Evolutionary conservation across 2,888 invertebrate genomes (phyloP).

Genomic region (Drosophila longiperda): DNA sequence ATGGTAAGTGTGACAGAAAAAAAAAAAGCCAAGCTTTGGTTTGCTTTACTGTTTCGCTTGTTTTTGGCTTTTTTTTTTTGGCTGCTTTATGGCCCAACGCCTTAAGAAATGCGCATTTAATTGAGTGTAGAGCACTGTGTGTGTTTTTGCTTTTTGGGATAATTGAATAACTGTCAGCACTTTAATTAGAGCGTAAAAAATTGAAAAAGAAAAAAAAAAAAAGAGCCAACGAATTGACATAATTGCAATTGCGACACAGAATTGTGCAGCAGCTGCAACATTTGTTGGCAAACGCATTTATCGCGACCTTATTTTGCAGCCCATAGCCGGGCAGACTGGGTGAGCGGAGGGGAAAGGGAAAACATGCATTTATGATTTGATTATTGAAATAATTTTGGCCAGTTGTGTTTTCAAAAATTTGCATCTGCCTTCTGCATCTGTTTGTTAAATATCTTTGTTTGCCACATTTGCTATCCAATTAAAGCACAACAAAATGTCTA

Average conservation of each 20-base stretch:
- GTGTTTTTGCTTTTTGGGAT: conserved; percentile 47
- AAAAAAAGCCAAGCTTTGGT: conserved; percentile 20
- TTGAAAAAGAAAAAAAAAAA: conserved; percentile 12
- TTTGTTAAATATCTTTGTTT: conserved; percentile 27
- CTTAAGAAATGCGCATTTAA: conserved; percentile 68
- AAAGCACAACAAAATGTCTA: conserved; percentile 62
- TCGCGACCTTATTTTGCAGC: conserved; percentile 50
- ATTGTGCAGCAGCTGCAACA: conserved; percentile 38
- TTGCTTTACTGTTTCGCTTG: conserved; percentile 15
- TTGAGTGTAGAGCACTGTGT: conserved; percentile 54
- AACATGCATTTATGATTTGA: conserved; percentile 42
- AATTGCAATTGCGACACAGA: conserved; percentile 47
- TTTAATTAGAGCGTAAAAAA: conserved; percentile 77
- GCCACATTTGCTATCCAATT: conserved; percentile 68
- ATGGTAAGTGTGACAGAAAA: conserved; percentile 34
- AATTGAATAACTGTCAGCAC: conserved; percentile 78
- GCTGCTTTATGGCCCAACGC: conserved; percentile 46
- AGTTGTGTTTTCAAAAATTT: conserved; percentile 35
- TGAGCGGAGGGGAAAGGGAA: background rate
- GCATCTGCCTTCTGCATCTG: conserved; percentile 35
- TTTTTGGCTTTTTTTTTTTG: conserved; percentile 20
- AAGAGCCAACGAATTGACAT: conserved; percentile 31
- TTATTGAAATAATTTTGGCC: conserved; percentile 70
- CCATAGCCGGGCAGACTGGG: background rate
- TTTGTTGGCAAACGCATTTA: conserved; percentile 62